A percentile compares a stretch with the other conserved stretches of the same genome.
These are phyloP conservation scores for Corynorhinus townsendii DNA, from an alignment of 2,113 vertebrate species.

Conservation along the genomic window DNA sequence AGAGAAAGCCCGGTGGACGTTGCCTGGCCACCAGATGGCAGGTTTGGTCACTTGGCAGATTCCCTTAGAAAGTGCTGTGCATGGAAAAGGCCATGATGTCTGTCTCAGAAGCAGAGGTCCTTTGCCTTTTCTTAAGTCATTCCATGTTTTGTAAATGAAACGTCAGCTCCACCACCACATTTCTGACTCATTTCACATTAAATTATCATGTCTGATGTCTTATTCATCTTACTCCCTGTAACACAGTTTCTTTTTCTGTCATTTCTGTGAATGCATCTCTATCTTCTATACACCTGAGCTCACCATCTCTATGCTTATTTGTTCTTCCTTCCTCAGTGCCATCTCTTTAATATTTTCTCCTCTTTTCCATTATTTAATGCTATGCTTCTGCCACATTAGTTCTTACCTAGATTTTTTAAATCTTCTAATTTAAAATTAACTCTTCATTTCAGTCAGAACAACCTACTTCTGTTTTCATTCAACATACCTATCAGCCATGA, in stretches of 20 bases:
- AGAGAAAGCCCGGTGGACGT: background rate
- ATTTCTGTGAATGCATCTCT: background rate
- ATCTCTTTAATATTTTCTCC: background rate
- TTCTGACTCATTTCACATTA: background rate
- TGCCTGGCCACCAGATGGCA: background rate
- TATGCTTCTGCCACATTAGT: background rate
- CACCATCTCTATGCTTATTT: background rate
- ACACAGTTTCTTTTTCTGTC: background rate
- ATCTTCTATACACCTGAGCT: background rate
- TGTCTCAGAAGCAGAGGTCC: background rate
- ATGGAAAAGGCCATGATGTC: background rate
- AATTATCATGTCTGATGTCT: background rate
- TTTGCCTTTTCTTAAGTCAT: background rate
- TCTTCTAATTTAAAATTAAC: background rate
- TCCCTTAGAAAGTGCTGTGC: background rate
- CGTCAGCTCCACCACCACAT: background rate
- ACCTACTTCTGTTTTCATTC: background rate
- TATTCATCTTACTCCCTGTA: background rate
- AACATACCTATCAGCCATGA: background rate
- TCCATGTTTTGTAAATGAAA: background rate
- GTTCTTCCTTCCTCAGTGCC: background rate
- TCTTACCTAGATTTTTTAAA: background rate
- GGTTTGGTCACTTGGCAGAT: background rate
- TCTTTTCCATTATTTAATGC: background rate
- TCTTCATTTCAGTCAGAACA: background rate